Conservation (phyloP, 2,113 vertebrate genomes). For the Dascyllus trimaculatus region DNA sequence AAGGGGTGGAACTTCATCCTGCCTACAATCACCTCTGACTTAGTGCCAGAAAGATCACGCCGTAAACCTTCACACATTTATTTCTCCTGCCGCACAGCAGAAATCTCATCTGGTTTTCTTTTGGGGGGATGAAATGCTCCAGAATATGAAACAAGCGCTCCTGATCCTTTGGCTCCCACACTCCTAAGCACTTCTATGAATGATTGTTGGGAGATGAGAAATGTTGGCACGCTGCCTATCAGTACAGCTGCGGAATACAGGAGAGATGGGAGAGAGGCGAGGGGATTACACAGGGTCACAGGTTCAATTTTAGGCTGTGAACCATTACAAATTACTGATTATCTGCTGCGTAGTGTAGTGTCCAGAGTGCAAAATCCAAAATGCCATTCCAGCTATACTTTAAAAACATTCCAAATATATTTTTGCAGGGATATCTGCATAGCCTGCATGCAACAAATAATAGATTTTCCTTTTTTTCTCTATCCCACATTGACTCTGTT, state of each 20-base stretch:
- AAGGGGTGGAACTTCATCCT: not conserved
- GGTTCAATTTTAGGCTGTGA: constrained; percentile 62
- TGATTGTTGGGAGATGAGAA: constrained; percentile 70
- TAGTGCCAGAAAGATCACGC: constrained; percentile 40
- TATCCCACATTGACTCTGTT: not conserved
- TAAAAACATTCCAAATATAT: constrained; percentile 13
- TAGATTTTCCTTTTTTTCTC: too few species aligned
- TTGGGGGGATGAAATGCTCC: constrained; percentile 69
- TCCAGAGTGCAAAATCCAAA: constrained; percentile 32
- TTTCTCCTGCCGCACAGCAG: constrained; percentile 54
- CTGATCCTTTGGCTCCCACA: constrained; percentile 64
- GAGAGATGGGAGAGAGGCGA: constrained; percentile 61
- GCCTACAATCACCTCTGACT: constrained; percentile 21
- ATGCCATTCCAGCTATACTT: not conserved
- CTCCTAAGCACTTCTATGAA: constrained; percentile 67
- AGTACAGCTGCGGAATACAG: constrained; percentile 75
- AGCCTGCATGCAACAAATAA: too few species aligned
- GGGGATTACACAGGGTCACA: constrained; percentile 66
- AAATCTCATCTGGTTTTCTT: constrained; percentile 77
- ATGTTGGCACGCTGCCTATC: constrained; percentile 79
- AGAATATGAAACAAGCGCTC: constrained; percentile 70
- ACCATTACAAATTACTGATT: constrained; percentile 72
- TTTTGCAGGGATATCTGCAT: too few species aligned
- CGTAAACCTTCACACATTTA: constrained; percentile 60
- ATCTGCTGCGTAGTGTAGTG: constrained; percentile 58